Conservation (phyloP, 2,797 vertebrate species). For the Erethizon dorsatum region DNA sequence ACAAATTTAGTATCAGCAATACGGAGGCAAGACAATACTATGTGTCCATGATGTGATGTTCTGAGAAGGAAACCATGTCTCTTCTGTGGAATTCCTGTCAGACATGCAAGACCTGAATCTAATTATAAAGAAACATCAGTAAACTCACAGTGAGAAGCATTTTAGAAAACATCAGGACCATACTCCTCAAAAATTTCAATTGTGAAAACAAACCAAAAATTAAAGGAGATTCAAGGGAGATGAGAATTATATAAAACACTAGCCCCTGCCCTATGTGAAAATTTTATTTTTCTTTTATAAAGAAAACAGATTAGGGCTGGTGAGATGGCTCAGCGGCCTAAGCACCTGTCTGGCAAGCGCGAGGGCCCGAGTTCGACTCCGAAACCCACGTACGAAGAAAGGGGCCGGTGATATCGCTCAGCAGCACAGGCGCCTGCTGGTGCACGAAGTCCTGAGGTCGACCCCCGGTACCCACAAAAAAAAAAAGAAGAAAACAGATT, state of each 20-base stretch:
- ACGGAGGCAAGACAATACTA: not conserved
- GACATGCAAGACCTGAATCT: not conserved
- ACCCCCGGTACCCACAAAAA: no score
- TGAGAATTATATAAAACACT: not conserved
- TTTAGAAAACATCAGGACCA: conserved; percentile 57
- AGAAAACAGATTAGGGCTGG: not conserved
- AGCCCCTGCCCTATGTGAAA: not conserved
- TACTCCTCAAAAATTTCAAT: conserved; percentile 2
- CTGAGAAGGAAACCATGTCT: conserved; percentile 12
- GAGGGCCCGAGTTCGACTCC: no score
- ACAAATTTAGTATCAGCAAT: not conserved
- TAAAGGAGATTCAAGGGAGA: conserved; percentile 31
- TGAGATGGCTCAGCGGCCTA: no score
- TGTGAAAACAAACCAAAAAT: not conserved
- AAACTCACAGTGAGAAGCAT: conserved; percentile 55
- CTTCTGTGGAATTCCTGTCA: conserved; percentile 3
- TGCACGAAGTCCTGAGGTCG: no score
- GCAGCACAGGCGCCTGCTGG: no score
- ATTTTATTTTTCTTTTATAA: not conserved
- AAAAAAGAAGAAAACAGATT: no score
- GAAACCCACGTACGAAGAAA: no score
- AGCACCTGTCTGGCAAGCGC: no score
- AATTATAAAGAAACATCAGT: not conserved
- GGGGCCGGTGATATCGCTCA: no score
- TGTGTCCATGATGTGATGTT: not conserved